A percentile compares a stretch with the other conserved stretches of the same genome.
phyloP scores from a whole-genome alignment of 1,140 invertebrate genomes.

The Eumeta japonica region DNA sequence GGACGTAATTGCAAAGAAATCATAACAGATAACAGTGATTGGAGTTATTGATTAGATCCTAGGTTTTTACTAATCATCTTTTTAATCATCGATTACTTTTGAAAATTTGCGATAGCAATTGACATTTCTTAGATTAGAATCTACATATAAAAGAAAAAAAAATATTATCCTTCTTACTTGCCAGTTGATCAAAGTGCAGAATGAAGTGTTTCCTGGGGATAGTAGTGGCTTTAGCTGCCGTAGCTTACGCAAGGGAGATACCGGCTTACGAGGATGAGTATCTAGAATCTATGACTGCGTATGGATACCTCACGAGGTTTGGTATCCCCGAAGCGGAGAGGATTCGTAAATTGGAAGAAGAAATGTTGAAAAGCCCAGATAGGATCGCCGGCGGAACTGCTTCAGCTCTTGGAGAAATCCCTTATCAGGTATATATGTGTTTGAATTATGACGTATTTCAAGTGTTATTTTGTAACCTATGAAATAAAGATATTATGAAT shows the following conservation, averaged over 20 bases:
- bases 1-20: neutral
- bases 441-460: neutral
- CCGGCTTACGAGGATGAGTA: neutral
- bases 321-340: constrained; percentile 28
- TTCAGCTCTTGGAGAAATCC: constrained; percentile 16
- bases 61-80: neutral
- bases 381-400: constrained; percentile 24
- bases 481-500: no score
- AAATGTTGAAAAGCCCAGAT: neutral
- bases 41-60: neutral
- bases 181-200: neutral
- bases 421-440: constrained; percentile 19
- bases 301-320: constrained; percentile 22
- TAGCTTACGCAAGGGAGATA: neutral
- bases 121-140: neutral
- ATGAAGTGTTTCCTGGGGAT: neutral
- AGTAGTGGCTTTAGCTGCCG: neutral
- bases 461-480: no score
- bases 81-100: neutral
- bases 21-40: neutral
- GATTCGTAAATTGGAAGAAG: constrained; percentile 26
- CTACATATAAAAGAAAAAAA: neutral
- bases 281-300: constrained; percentile 21
- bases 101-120: neutral
- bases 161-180: neutral